phyloP scores from a whole-genome alignment of 23 tunicate genomes.

The Aplidium turbinatum region DNA sequence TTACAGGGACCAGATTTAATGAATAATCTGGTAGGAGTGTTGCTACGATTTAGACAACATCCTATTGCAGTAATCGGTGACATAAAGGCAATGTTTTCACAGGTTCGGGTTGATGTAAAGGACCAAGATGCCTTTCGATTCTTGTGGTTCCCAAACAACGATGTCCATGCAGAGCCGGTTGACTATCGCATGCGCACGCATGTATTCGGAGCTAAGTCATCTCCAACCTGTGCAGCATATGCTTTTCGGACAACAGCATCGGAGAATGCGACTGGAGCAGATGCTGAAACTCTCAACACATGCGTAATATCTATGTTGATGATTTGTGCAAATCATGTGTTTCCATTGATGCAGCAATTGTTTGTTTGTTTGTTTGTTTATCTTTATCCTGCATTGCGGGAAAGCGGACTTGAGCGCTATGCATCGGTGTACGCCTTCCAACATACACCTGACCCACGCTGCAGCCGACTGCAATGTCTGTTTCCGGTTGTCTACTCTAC shows the following conservation, averaged over 20 bases:
- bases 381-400: no score
- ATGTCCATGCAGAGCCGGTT: background rate
- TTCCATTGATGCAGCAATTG: background rate
- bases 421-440: no score
- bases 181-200: slow-evolving; percentile 19
- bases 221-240: slow-evolving; percentile 14
- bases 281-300: background rate
- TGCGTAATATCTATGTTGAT: slow-evolving; percentile 3
- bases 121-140: slow-evolving; percentile 2
- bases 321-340: slow-evolving; percentile 11
- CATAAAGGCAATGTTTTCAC: slow-evolving; percentile 6
- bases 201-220: slow-evolving; percentile 11
- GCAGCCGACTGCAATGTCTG: no score
- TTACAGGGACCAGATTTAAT: background rate
- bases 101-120: background rate
- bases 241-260: slow-evolving; percentile 1
- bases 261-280: slow-evolving; percentile 7
- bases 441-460: no score
- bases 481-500: no score
- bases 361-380: no score
- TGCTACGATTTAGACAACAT: background rate
- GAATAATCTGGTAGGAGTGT: background rate
- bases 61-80: background rate
- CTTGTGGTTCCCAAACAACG: slow-evolving; percentile 9
- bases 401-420: no score